Evolutionary conservation across 2,113 vertebrate genomes (phyloP).

Genomic region (Tamias sibiricus): DNA sequence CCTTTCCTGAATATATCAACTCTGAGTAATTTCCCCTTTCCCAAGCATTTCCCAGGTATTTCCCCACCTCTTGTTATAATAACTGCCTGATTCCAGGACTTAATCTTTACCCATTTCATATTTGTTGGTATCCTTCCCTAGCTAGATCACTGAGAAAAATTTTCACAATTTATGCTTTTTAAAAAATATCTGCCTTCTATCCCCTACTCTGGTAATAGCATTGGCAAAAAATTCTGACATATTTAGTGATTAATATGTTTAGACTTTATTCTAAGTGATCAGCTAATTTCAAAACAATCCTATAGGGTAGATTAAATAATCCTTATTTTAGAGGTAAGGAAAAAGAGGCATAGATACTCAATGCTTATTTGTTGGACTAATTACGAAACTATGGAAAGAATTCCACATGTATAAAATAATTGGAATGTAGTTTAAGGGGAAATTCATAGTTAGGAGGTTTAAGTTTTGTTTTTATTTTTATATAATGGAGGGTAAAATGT

Average conservation of each 20-base stretch:
- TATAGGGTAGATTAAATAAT: background rate
- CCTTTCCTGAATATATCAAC: background rate
- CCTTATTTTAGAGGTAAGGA: background rate
- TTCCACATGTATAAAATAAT: background rate
- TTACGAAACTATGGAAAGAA: background rate
- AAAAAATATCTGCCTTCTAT: background rate
- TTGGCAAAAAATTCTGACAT: background rate
- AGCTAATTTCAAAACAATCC: background rate
- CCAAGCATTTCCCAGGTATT: background rate
- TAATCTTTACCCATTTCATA: background rate
- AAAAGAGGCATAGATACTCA: background rate
- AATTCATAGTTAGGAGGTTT: background rate
- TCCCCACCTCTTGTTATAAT: background rate
- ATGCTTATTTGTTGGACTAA: background rate
- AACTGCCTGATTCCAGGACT: background rate
- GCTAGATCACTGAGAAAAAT: background rate
- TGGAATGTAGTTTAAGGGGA: constrained; percentile 18
- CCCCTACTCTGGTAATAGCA: background rate
- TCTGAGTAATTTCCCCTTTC: background rate
- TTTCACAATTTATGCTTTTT: background rate
- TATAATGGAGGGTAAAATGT: background rate
- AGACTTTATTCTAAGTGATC: background rate
- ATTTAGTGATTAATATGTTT: background rate
- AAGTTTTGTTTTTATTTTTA: constrained; percentile 28
- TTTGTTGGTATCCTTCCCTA: background rate